Evolutionary conservation across 2,797 vertebrate species (phyloP).

Genomic region (Silurus lanzhouensis): DNA sequence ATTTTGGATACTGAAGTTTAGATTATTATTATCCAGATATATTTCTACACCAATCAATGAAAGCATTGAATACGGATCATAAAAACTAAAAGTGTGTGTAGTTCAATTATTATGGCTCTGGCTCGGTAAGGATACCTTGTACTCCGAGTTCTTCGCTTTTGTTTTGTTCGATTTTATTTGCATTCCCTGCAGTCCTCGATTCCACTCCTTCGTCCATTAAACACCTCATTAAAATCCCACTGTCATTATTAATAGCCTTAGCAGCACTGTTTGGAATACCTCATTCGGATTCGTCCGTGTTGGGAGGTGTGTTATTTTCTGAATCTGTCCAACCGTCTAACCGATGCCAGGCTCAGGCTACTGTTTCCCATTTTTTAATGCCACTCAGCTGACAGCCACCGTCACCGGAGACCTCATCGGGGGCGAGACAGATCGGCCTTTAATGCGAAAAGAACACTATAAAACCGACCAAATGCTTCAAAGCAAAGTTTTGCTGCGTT

Average conservation of each 20-base stretch:
- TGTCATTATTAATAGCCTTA: neutral
- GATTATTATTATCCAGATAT: neutral
- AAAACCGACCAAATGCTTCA: neutral
- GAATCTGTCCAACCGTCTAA: neutral
- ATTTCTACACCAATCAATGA: neutral
- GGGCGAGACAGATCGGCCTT: neutral
- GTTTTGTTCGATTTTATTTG: neutral
- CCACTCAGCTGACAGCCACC: neutral
- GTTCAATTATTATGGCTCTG: neutral
- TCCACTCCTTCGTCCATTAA: neutral
- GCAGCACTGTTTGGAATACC: neutral
- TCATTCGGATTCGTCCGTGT: neutral
- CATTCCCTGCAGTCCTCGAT: neutral
- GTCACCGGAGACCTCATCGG: neutral
- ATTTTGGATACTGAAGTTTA: neutral
- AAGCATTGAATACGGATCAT: neutral
- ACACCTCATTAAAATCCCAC: neutral
- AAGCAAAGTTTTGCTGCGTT: neutral
- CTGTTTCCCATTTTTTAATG: neutral
- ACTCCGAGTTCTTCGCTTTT: neutral
- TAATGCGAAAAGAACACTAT: neutral
- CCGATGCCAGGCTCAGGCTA: neutral
- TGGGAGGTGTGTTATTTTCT: neutral
- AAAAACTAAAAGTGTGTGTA: neutral
- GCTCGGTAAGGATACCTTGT: neutral